A percentile compares a stretch with the other conserved stretches of the same genome.
Evolutionary conservation across 2,113 vertebrate genomes (phyloP).

Genomic region (Lutjanus erythropterus): DNA sequence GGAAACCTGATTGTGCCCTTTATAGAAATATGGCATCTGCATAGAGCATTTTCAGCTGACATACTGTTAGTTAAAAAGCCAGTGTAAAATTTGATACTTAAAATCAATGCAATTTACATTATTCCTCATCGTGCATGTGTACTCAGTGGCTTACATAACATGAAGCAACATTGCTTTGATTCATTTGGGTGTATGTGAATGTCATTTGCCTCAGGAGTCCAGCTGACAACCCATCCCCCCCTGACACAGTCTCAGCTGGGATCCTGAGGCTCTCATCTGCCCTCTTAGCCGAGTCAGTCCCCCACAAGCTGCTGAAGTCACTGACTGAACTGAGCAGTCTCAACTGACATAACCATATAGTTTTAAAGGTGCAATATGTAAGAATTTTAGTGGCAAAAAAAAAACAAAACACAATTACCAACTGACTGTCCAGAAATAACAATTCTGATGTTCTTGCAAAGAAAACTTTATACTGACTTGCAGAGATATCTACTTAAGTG

Average conservation of each 20-base stretch:
- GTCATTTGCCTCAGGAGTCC: constrained; percentile 9
- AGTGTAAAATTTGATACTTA: constrained; percentile 6
- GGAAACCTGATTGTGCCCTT: constrained; percentile 16
- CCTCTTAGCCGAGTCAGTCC: background rate
- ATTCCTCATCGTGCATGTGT: constrained; percentile 10
- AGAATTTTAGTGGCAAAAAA: too few relatives aligned
- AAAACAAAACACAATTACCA: too few relatives aligned
- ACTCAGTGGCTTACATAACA: background rate
- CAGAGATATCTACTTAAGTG: too few relatives aligned
- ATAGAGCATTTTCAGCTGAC: constrained; percentile 11
- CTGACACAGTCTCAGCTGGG: constrained; percentile 52
- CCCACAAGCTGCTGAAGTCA: constrained; percentile 46
- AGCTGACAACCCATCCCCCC: constrained; percentile 8
- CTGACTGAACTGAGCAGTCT: constrained; percentile 23
- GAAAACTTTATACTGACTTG: too few relatives aligned
- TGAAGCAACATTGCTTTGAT: background rate
- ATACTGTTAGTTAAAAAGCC: background rate
- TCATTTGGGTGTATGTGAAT: constrained; percentile 29
- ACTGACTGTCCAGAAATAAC: too few relatives aligned
- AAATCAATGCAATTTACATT: constrained; percentile 17
- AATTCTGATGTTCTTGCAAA: too few relatives aligned
- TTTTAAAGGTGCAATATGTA: background rate
- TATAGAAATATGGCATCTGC: constrained; percentile 9
- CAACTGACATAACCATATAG: background rate
- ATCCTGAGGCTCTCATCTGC: constrained; percentile 7